A percentile compares a stretch with the other conserved stretches of the same genome.
Conservation (phyloP, 2,797 vertebrate genomes). For the Helicolenus hilgendorfi region DNA sequence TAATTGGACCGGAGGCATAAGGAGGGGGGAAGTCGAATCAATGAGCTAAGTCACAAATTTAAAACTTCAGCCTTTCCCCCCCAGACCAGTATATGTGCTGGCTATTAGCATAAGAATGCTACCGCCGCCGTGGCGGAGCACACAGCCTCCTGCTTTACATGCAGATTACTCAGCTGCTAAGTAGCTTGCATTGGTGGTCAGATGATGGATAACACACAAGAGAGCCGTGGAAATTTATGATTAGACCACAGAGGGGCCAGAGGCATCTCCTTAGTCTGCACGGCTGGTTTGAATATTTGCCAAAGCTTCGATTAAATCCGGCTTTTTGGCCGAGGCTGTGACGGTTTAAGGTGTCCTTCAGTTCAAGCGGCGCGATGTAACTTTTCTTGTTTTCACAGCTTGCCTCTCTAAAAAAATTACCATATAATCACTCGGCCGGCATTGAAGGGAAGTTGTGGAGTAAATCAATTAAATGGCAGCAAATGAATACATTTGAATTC, state of each 20-base stretch:
- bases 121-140: slow-evolving; percentile 1
- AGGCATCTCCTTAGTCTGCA: not conserved
- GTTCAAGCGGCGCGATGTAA: not conserved
- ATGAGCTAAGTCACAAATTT: slow-evolving; percentile 51
- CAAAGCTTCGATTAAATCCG: slow-evolving; percentile 48
- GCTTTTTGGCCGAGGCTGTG: slow-evolving; percentile 24
- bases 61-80: slow-evolving; percentile 7
- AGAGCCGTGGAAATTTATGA: not conserved
- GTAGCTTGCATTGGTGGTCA: not conserved
- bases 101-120: slow-evolving; percentile 47
- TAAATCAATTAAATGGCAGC: slow-evolving; percentile 71
- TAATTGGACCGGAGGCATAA: slow-evolving; percentile 53
- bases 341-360: slow-evolving; percentile 55
- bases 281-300: slow-evolving; percentile 26
- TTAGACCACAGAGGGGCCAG: not conserved
- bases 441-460: slow-evolving; percentile 40
- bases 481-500: slow-evolving; percentile 78
- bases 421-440: slow-evolving; percentile 61
- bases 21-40: slow-evolving; percentile 23
- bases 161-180: slow-evolving; percentile 22
- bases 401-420: slow-evolving; percentile 58
- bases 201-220: slow-evolving; percentile 32
- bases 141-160: slow-evolving; percentile 14
- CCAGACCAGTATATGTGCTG: not conserved
- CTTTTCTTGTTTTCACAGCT: slow-evolving; percentile 61